Percentiles rank a stretch among this genome's conserved stretches.
Conservation (phyloP, 2,797 vertebrate species). For the Lagocephalus sceleratus region DNA sequence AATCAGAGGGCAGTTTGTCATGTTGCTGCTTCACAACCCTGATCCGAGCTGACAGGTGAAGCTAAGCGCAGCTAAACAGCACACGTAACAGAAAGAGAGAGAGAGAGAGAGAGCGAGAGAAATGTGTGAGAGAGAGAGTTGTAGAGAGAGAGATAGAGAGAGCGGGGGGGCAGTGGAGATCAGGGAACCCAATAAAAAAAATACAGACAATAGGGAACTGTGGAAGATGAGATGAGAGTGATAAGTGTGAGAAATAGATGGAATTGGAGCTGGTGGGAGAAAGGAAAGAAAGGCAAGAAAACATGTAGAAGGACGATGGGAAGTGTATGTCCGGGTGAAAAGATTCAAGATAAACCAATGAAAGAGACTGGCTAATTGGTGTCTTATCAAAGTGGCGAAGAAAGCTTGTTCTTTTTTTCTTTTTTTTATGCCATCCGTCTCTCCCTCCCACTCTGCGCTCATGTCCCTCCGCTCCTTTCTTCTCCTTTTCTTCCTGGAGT, state of each 20-base stretch:
- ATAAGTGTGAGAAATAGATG: slow-evolving; percentile 39
- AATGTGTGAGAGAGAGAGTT: neutral
- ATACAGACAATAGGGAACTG: slow-evolving; percentile 1
- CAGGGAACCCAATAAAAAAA: slow-evolving; percentile 15
- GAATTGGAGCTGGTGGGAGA: slow-evolving; percentile 29
- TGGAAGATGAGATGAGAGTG: slow-evolving; percentile 25
- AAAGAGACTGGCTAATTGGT: slow-evolving; percentile 57
- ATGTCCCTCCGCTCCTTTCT: neutral
- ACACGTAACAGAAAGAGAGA: slow-evolving; percentile 53
- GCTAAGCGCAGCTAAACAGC: slow-evolving; percentile 76
- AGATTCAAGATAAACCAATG: slow-evolving; percentile 41
- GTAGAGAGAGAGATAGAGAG: slow-evolving; percentile 1
- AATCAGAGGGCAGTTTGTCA: slow-evolving; percentile 78
- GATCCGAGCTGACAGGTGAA: slow-evolving; percentile 80
- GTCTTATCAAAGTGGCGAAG: slow-evolving; percentile 58
- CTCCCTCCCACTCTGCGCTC: neutral
- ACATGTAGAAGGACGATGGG: neutral
- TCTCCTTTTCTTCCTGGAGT: neutral
- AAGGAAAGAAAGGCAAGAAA: slow-evolving; percentile 25
- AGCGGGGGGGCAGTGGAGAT: slow-evolving; percentile 19
- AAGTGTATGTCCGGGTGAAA: slow-evolving; percentile 25
- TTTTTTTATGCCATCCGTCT: slow-evolving; percentile 25
- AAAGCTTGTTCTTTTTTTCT: slow-evolving; percentile 25
- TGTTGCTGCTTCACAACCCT: slow-evolving; percentile 70
- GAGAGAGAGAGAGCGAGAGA: slow-evolving; percentile 4